A percentile compares a stretch with the other conserved stretches of the same genome.
These are phyloP conservation scores for Terrapene triunguis DNA, from an alignment of 2,113 vertebrate genomes.

Conservation along the genomic window DNA sequence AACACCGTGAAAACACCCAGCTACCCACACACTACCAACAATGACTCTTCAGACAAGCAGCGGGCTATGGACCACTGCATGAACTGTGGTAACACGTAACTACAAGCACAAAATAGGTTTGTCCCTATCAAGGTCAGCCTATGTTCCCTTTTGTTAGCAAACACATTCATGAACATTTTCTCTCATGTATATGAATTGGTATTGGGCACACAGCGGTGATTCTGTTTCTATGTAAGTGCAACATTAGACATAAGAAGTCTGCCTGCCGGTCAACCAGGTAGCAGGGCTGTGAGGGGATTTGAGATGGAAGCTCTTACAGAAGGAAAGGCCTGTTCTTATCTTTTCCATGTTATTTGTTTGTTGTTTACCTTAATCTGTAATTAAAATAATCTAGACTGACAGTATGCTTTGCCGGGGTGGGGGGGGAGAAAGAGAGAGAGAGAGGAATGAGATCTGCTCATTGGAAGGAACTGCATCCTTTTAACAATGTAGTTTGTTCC, in stretches of 20 bases:
- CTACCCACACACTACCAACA: background rate
- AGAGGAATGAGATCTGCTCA: too few species aligned
- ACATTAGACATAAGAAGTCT: background rate
- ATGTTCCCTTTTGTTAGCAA: background rate
- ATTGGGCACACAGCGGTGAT: background rate
- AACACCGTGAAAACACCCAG: background rate
- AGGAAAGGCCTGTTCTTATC: background rate
- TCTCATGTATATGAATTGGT: background rate
- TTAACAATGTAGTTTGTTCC: background rate
- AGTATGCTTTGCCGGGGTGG: background rate
- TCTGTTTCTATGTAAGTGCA: background rate
- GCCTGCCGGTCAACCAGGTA: background rate
- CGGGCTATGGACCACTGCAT: background rate
- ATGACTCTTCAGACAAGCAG: background rate
- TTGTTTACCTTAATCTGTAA: background rate
- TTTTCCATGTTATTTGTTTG: background rate
- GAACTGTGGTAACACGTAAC: background rate
- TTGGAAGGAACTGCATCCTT: background rate
- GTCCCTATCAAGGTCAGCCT: background rate
- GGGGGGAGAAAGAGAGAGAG: background rate
- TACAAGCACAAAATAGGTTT: background rate
- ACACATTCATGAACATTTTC: fast-evolving
- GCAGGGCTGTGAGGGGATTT: background rate
- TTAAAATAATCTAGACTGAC: background rate
- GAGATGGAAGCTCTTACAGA: background rate